A percentile compares a stretch with the other conserved stretches of the same genome.
phyloP scores from a whole-genome alignment of 2,113 vertebrate genomes.

The Scolopax mira region DNA sequence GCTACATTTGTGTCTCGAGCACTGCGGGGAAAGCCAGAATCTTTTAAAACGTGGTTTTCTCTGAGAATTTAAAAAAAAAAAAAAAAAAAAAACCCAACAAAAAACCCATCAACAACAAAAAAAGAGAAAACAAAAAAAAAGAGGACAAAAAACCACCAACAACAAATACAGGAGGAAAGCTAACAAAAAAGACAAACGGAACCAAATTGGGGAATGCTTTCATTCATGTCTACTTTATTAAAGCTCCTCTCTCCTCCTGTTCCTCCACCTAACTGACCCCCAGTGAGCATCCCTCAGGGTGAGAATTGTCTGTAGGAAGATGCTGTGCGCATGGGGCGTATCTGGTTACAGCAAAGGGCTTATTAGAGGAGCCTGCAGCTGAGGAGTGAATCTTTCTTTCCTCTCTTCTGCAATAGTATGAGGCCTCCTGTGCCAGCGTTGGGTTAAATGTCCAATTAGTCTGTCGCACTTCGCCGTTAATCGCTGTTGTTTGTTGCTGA shows the following conservation, averaged over 20 bases:
- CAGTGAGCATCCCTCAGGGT: neutral
- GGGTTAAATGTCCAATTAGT: slow-evolving; percentile 34
- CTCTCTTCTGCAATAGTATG: neutral
- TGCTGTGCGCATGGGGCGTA: accelerated
- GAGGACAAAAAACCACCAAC: neutral
- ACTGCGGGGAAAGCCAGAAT: neutral
- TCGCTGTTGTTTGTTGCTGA: neutral
- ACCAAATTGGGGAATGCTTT: neutral
- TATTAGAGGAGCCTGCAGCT: neutral
- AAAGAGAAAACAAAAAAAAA: neutral
- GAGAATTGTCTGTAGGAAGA: neutral
- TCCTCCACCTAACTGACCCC: neutral
- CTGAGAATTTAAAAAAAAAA: neutral
- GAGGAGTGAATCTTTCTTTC: neutral
- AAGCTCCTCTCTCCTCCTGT: neutral
- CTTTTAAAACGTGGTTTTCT: neutral
- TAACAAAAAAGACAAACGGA: neutral
- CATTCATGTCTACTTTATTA: neutral
- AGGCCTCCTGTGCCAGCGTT: neutral
- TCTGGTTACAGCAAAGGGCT: neutral
- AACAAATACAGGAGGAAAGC: neutral
- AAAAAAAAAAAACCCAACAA: neutral
- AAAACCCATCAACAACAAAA: neutral
- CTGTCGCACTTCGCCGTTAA: neutral
- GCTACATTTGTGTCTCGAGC: neutral